phyloP scores from a whole-genome alignment of 2,797 vertebrate genomes.

The Neosilurus mollespiculum region DNA sequence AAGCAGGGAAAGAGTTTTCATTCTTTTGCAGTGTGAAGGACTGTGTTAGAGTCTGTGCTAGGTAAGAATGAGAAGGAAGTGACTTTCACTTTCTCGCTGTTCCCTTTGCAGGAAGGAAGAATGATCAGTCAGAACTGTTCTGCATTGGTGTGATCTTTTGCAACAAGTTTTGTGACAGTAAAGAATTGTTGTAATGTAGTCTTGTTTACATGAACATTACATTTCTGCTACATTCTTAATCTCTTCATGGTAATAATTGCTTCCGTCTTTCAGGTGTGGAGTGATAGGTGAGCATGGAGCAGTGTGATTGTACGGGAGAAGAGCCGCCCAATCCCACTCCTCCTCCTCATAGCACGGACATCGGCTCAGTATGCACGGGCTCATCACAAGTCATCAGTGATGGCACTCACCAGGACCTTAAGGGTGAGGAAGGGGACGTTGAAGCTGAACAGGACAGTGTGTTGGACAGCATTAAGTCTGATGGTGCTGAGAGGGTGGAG shows the following conservation, averaged over 20 bases:
- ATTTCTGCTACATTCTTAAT: background rate
- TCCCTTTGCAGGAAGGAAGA: constrained; percentile 16
- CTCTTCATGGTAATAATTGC: background rate
- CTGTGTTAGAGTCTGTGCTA: background rate
- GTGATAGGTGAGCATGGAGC: constrained; percentile 62
- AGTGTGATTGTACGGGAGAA: constrained; percentile 51
- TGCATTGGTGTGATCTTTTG: background rate
- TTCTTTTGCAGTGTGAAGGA: background rate
- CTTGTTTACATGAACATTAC: background rate
- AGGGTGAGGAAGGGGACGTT: constrained; percentile 42
- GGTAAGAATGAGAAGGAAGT: background rate
- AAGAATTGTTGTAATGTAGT: background rate
- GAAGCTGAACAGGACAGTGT: constrained; percentile 53
- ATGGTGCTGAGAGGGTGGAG: constrained; percentile 44
- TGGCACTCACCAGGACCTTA: constrained; percentile 35
- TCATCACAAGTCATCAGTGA: constrained; percentile 37
- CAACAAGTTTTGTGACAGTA: background rate
- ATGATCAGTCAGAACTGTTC: background rate
- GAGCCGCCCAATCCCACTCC: constrained; percentile 42
- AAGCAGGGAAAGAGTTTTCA: background rate
- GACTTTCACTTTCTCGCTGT: constrained; percentile 36
- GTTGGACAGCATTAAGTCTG: constrained; percentile 50
- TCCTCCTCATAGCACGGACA: constrained; percentile 60
- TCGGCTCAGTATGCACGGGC: constrained; percentile 35
- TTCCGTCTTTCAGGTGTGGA: constrained; percentile 47